Percentiles rank a stretch among this genome's conserved stretches.
Conservation (phyloP, 53 echinoderm and acorn worm genomes). For the Zoroaster sp. region DNA sequence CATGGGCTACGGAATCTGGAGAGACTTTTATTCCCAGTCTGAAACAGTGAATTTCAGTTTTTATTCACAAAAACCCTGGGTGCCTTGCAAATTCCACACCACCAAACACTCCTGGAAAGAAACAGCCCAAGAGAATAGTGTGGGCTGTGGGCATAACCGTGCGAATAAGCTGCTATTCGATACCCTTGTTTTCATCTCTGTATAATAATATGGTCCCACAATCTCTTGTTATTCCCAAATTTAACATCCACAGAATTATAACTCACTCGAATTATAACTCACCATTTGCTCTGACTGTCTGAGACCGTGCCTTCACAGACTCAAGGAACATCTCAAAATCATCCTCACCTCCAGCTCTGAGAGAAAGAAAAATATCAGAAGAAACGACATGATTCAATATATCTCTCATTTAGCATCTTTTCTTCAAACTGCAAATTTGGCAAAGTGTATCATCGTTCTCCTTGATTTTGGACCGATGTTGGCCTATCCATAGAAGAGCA, state of each 20-base stretch:
- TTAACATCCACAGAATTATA: not conserved
- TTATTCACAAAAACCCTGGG: not conserved
- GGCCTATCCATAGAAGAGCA: no score
- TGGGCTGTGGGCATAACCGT: not conserved
- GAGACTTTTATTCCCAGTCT: not conserved
- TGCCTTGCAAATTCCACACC: not conserved
- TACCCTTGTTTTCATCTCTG: not conserved
- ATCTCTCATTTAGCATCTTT: no score
- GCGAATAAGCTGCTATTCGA: not conserved
- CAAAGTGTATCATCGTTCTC: not conserved
- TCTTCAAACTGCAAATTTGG: no score
- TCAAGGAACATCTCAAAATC: constrained; percentile 98
- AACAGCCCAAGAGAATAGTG: not conserved
- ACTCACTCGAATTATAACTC: constrained; percentile 8
- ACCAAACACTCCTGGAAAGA: not conserved
- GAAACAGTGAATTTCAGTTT: not conserved
- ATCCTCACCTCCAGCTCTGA: constrained; percentile 91
- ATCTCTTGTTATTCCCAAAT: no score
- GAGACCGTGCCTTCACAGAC: constrained; percentile 90
- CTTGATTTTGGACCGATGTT: no score
- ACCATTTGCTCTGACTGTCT: constrained; percentile 90
- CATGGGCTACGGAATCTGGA: no score
- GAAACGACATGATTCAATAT: not conserved
- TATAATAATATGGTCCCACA: not conserved
- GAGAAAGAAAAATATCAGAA: not conserved